Evolutionary conservation across 1,140 invertebrate species (phyloP).

Genomic region (Luehdorfia chinensis): DNA sequence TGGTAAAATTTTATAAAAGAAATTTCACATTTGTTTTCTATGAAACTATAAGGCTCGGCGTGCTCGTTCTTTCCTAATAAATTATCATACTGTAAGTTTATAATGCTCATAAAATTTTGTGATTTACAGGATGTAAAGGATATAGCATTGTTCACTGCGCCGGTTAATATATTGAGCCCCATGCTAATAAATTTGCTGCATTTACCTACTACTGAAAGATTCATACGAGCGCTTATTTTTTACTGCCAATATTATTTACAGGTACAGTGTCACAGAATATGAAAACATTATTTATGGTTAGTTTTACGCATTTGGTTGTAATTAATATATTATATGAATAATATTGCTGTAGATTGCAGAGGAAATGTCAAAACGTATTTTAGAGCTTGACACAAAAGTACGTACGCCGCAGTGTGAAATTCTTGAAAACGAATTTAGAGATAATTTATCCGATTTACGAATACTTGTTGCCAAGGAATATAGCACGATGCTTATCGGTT

Average conservation of each 20-base stretch:
- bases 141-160: conserved; percentile 79
- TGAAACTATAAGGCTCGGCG: conserved; percentile 6
- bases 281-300: neutral
- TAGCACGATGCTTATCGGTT: conserved; percentile 76
- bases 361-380: conserved; percentile 73
- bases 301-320: conserved; percentile 2
- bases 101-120: neutral
- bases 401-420: conserved; percentile 78
- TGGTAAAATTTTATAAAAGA: no score
- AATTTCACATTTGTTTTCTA: conserved; percentile 2
- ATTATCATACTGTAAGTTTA: neutral
- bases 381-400: conserved; percentile 77
- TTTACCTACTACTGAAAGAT: conserved; percentile 77
- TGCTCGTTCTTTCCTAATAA: neutral
- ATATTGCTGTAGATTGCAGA: conserved; percentile 69
- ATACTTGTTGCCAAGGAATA: conserved; percentile 80
- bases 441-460: conserved; percentile 79
- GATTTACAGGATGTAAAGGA: conserved; percentile 79
- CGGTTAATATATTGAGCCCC: conserved; percentile 71
- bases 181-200: conserved; percentile 80
- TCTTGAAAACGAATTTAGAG: conserved; percentile 72
- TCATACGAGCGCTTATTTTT: conserved; percentile 79
- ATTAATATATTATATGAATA: conserved; percentile 4
- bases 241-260: conserved; percentile 81
- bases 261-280: conserved; percentile 35